Evolutionary conservation across 2,888 invertebrate genomes (phyloP).

Genomic region (Camponotus fellah): DNA sequence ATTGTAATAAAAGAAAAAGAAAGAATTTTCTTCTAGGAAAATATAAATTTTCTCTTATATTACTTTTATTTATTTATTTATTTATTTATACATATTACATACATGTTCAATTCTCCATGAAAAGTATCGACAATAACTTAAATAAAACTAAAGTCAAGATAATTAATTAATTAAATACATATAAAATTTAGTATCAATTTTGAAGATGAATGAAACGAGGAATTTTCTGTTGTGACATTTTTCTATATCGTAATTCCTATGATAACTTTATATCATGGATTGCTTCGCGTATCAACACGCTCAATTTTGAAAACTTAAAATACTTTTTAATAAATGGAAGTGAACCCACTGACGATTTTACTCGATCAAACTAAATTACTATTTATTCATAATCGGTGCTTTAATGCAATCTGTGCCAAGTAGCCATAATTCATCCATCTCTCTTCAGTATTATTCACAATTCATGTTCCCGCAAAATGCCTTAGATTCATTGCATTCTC

Average conservation of each 20-base stretch:
- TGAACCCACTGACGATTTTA: neutral
- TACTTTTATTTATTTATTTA: neutral
- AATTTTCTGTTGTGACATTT: neutral
- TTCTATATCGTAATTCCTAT: neutral
- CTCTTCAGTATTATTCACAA: neutral
- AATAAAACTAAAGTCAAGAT: neutral
- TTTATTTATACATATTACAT: neutral
- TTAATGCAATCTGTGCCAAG: conserved; percentile 31
- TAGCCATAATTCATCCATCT: conserved; percentile 8
- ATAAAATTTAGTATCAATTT: conserved; percentile 22
- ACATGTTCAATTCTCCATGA: neutral
- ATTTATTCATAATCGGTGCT: conserved; percentile 24
- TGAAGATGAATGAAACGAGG: neutral
- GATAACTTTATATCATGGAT: neutral
- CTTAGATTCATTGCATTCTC: conserved; percentile 3
- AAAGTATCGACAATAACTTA: neutral
- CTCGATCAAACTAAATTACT: conserved; percentile 9
- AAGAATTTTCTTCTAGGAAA: neutral
- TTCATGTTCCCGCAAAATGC: neutral
- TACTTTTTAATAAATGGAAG: conserved; percentile 22
- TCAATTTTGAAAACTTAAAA: neutral
- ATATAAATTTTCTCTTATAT: neutral
- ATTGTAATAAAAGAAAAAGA: neutral
- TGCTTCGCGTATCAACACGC: neutral
- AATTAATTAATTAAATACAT: neutral